phyloP scores from a whole-genome alignment of 2,113 vertebrate species.

The Actinemys pallida region DNA sequence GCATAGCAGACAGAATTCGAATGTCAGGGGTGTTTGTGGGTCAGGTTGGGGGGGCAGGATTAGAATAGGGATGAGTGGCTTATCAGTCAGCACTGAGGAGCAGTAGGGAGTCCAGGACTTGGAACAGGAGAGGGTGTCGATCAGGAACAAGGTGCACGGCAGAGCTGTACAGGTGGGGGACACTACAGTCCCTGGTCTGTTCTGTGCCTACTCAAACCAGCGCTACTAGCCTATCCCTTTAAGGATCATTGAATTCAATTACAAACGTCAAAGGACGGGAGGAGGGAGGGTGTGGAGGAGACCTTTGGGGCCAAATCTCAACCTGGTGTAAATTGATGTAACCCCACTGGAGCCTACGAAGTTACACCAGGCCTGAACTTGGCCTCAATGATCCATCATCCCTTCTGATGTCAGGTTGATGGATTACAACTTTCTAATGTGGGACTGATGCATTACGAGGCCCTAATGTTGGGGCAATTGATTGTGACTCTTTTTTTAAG shows the following conservation, averaged over 20 bases:
- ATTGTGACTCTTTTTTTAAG: constrained; percentile 71
- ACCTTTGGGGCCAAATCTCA: constrained; percentile 1
- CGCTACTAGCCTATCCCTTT: background rate
- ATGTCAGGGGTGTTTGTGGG: background rate
- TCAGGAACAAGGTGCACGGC: background rate
- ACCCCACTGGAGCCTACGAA: background rate
- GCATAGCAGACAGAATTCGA: background rate
- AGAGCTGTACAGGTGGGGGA: background rate
- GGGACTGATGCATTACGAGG: constrained; percentile 68
- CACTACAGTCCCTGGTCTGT: background rate
- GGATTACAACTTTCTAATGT: constrained; percentile 68
- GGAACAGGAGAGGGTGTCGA: background rate
- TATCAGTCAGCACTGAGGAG: background rate
- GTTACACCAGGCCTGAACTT: constrained; percentile 8
- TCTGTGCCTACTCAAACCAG: background rate
- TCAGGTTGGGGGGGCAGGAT: background rate
- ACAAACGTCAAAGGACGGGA: background rate
- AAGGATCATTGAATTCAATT: background rate
- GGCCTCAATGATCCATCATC: constrained; percentile 51
- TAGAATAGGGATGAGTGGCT: background rate
- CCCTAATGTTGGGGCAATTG: constrained; percentile 72
- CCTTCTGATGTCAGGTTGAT: constrained; percentile 59
- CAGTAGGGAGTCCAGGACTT: background rate
- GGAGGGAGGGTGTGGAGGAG: background rate
- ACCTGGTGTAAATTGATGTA: background rate